phyloP scores from a whole-genome alignment of 2,888 invertebrate genomes.

The Deroplatys truncata region DNA sequence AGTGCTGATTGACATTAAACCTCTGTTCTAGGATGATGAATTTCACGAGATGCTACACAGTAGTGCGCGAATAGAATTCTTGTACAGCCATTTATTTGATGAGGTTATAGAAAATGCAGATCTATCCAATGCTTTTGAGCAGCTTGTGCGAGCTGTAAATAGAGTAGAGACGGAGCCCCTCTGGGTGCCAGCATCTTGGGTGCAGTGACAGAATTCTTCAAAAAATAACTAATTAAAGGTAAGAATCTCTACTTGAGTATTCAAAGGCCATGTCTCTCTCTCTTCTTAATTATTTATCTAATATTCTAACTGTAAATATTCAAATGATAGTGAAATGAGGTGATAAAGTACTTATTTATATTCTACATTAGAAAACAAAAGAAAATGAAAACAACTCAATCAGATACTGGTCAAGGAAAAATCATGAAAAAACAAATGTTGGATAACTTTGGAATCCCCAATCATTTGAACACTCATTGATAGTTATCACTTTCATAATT shows the following conservation, averaged over 20 bases:
- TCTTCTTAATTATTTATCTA: no score
- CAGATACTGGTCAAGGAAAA: no score
- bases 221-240: background rate
- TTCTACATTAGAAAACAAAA: no score
- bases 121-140: constrained; percentile 78
- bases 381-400: no score
- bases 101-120: constrained; percentile 90
- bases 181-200: constrained; percentile 96
- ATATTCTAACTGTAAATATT: no score
- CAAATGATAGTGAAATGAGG: no score
- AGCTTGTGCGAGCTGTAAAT: constrained; percentile 75
- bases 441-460: no score
- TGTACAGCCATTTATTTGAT: constrained; percentile 93
- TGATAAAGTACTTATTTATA: no score
- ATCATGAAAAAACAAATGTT: no score
- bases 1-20: background rate
- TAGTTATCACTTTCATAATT: no score
- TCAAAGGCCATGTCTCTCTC: no score
- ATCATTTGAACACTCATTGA: no score
- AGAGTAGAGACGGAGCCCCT: constrained; percentile 86
- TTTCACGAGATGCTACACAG: constrained; percentile 82
- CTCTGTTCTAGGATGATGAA: constrained; percentile 76
- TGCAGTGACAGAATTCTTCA: constrained; percentile 57
- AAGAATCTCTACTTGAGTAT: background rate
- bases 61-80: constrained; percentile 81